Conservation (phyloP, 2,113 vertebrate genomes). For the Brienomyrus brachyistius region DNA sequence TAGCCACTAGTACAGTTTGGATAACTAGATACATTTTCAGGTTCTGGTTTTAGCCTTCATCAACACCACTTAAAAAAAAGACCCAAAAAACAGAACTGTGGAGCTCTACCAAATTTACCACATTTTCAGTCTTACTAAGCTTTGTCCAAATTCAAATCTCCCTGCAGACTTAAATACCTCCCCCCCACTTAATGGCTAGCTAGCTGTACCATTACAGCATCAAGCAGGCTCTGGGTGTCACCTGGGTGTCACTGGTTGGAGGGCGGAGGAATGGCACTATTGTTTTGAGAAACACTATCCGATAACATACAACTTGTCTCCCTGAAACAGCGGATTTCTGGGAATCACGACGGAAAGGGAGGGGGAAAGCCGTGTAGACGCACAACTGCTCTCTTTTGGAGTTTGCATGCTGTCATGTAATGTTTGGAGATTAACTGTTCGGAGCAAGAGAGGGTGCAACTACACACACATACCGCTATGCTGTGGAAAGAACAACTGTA, state of each 20-base stretch:
- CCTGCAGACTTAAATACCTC: constrained; percentile 36
- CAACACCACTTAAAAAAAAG: constrained; percentile 48
- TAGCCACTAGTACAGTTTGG: constrained; percentile 60
- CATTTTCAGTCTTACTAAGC: constrained; percentile 30
- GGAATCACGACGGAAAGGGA: constrained; percentile 30
- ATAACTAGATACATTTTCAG: constrained; percentile 59
- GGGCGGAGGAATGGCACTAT: constrained; percentile 61
- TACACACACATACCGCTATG: not conserved
- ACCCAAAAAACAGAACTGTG: constrained; percentile 32
- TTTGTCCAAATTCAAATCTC: constrained; percentile 28
- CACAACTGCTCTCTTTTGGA: constrained; percentile 17
- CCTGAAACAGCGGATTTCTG: constrained; percentile 25
- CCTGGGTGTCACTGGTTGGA: constrained; percentile 46
- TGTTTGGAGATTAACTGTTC: constrained; percentile 15
- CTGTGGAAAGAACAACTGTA: constrained; percentile 14
- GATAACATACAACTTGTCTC: constrained; percentile 45
- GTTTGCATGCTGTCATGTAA: constrained; percentile 28
- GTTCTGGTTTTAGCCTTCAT: constrained; percentile 52
- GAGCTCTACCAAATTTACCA: constrained; percentile 41
- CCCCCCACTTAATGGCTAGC: constrained; percentile 50
- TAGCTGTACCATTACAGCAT: constrained; percentile 51
- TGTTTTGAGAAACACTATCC: constrained; percentile 50
- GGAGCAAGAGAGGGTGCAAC: not conserved
- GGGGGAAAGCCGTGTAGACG: not conserved
- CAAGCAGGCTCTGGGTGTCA: constrained; percentile 40